A percentile compares a stretch with the other conserved stretches of the same genome.
Conservation (phyloP, 1,140 invertebrate species). For the Macrotrachela quadricornifera region DNA sequence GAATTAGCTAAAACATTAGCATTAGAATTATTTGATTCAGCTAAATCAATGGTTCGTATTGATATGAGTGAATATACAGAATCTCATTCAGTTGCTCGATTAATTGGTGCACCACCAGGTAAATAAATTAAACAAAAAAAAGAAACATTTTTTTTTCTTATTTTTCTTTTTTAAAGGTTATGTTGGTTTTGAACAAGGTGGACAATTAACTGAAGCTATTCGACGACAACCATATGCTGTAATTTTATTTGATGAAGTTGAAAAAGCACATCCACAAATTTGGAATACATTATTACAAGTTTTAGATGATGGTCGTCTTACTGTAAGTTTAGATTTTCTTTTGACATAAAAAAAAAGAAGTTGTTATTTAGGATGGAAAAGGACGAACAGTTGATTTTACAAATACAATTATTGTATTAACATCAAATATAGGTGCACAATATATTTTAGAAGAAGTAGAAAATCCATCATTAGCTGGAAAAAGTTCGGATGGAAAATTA, state of each 20-base stretch:
- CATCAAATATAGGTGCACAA: not conserved
- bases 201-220: not conserved
- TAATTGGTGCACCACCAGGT: not conserved
- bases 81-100: not conserved
- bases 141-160: too few species aligned
- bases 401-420: constrained; percentile 7
- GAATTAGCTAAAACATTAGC: constrained; percentile 6
- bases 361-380: not conserved
- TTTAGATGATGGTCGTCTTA: constrained; percentile 5
- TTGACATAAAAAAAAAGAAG: too few species aligned
- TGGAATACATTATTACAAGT: constrained; percentile 7
- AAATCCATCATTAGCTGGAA: too few species aligned
- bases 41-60: not conserved
- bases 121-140: too few species aligned
- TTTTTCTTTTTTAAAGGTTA: not conserved
- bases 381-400: constrained; percentile 6
- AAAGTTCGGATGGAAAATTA: too few species aligned
- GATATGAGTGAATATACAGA: constrained; percentile 7
- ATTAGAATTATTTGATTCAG: not conserved
- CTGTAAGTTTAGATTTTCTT: not conserved
- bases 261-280: constrained; percentile 8
- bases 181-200: constrained; percentile 4
- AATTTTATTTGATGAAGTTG: constrained; percentile 5
- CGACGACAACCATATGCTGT: constrained; percentile 4
- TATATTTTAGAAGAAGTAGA: not conserved